Base-by-base conservation (phyloP, 2,888 invertebrate species). In the Mongoloraphidia duomilia region DNA sequence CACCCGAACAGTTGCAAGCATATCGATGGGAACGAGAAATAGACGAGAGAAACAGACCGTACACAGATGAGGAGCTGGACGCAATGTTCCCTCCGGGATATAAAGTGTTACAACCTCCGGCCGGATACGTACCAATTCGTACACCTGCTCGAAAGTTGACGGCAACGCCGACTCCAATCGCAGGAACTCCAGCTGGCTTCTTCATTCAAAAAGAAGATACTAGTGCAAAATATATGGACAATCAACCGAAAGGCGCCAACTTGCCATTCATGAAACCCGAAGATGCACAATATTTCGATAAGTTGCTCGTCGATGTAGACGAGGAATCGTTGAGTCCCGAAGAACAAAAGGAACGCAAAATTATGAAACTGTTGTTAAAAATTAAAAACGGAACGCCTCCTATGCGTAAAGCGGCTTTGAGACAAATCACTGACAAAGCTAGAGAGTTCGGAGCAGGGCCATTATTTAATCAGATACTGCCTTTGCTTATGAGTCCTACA, bases 321-420 rank as follows among this genome's bases (percentile, higher is more conserved):
- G 98, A 99, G 70, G 95, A 96, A 62, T 71, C 85, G 0, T 74
- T 97, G 38, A 85, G 89, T 46, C 93, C 96, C 0, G 97, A 99
- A 61, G 98, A 99, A 65, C 86, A 92, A 56, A 97, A 96, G 65
- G 98, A 99, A 67, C 75, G 98, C 41, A 97, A 97, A 71, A 99
- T 99, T 45, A 99, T 99, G 98, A 96, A 95, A 64, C 74, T 98
- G 9, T 67, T 99, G 58, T 71, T 98, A 49, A 99, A 98, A 68
- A 99, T 98, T 52, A 99, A 98, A 74, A 99, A 99, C 62, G 98
- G 98, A 17, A 97, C 98, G 0, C 98, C 98, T 11, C 98, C 97
- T 0, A 97, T 98, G 96, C 79, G 98, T 55, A 99, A 99, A 71
- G 91, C 96, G 1, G 96, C 97, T 1, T 70, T 97, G 34, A 77